Conservation (phyloP, 2,113 vertebrate species). For the Panthera tigris region DNA sequence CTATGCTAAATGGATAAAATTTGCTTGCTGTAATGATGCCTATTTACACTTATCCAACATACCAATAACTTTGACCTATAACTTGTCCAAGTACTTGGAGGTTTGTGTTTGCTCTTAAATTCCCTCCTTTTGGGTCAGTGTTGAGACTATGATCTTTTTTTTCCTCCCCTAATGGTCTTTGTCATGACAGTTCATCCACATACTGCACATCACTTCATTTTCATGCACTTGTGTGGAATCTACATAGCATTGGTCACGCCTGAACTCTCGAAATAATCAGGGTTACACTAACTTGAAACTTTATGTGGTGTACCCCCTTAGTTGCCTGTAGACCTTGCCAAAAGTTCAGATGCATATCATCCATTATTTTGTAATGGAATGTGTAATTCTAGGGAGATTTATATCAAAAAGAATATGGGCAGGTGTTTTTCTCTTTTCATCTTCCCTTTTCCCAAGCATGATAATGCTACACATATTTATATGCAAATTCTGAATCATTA, state of each 20-base stretch:
- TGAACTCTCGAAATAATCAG: background rate
- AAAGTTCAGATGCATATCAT: background rate
- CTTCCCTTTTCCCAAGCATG: background rate
- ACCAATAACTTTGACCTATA: background rate
- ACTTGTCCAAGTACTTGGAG: background rate
- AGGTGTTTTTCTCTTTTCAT: background rate
- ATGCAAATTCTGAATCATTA: background rate
- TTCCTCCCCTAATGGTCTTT: background rate
- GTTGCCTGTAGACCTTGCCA: background rate
- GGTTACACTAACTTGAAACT: background rate
- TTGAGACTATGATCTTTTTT: background rate
- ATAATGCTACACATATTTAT: background rate
- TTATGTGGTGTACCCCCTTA: background rate
- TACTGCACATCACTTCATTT: background rate
- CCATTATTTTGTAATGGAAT: background rate
- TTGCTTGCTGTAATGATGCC: background rate
- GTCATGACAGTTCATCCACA: background rate
- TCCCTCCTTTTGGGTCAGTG: background rate
- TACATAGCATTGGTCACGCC: background rate
- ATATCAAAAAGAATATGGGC: background rate
- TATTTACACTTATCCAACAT: background rate
- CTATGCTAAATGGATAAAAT: background rate
- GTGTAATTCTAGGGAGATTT: background rate
- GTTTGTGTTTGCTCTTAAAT: background rate
- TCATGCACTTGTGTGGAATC: background rate